Base-by-base conservation (phyloP, 92 coral and sea anemone species). In the Porites evermanni region DNA sequence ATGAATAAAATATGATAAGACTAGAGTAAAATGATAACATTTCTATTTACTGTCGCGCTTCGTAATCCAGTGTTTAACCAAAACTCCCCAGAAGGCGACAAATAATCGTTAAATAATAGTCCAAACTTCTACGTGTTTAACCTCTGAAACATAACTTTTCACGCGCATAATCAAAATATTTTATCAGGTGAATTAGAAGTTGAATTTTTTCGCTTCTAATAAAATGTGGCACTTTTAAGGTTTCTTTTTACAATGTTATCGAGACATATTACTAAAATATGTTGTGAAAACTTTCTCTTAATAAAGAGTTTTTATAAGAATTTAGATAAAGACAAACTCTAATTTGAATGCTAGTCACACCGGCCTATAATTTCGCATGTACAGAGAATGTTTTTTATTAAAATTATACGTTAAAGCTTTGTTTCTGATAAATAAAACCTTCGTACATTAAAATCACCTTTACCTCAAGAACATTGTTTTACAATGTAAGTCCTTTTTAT, bases 391-490 rank as follows among this genome's bases (percentile, higher is more conserved):
- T 38, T 38, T 29, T 38, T 38, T 38, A 4, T 38, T 4, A 38
- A 38, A 38, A 38, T 38, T 38, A 38, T 38, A 38, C 6, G 47
- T 38, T 38, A 4, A 38, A 38, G 47, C 47, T 38, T 38, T 38
- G 47, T 38, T 38, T 78, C 58, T 53, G 82, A 78, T 78, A 78
- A 32, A 54, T 54, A 23, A 58, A 38, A 58, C 58, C 67, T 20
- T 21, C 0, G 47, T 38, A 38, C 47, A 38, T 38, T 38, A 51
- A 63, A 78, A 12, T 18, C 16, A 11, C 17, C 70, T 38, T 9
- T 38, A 6, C 47, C 3, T 74, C 75, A 64, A 70, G 8, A 78
- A 78, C 11, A 60, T 63, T 18, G 71, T 9, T 26, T 54, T 65
- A 24, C 66, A 32, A 70, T 38, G 9, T 53, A 64, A 50, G 64